Conservation (phyloP, 2,888 invertebrate species). For the Drosophila nr. perissopoda region DNA sequence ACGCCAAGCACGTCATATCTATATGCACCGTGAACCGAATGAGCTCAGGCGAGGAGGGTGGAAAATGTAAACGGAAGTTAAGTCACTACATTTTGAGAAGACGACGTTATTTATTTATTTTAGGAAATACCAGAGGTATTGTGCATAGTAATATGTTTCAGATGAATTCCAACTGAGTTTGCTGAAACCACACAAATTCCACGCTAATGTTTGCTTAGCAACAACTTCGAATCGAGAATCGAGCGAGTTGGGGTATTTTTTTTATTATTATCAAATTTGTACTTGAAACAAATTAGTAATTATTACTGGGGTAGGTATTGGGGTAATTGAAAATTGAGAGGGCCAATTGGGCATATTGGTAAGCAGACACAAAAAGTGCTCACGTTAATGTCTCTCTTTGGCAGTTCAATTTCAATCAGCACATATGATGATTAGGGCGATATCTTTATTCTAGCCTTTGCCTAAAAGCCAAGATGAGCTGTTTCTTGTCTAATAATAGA, state of each 20-base stretch:
- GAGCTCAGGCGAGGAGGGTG: not conserved
- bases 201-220: not conserved
- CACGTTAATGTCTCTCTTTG: constrained; percentile 16
- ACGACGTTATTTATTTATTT: constrained; percentile 12
- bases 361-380: constrained; percentile 22
- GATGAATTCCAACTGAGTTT: not conserved
- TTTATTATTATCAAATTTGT: not conserved
- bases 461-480: not conserved
- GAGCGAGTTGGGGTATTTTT: not conserved
- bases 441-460: constrained; percentile 22
- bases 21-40: not conserved
- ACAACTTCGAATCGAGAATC: not conserved
- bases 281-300: not conserved
- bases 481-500: constrained; percentile 49
- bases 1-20: constrained; percentile 36
- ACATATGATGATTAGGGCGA: constrained; percentile 42
- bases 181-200: not conserved
- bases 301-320: not conserved
- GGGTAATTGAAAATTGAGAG: not conserved
- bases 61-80: constrained; percentile 53
- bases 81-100: constrained; percentile 38
- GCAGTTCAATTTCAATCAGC: constrained; percentile 36
- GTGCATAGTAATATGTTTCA: not conserved
- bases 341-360: constrained; percentile 16
- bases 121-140: not conserved